These are phyloP conservation scores for Barypeithes pellucidus DNA, from an alignment of 2,888 invertebrate species.

Conservation along the genomic window DNA sequence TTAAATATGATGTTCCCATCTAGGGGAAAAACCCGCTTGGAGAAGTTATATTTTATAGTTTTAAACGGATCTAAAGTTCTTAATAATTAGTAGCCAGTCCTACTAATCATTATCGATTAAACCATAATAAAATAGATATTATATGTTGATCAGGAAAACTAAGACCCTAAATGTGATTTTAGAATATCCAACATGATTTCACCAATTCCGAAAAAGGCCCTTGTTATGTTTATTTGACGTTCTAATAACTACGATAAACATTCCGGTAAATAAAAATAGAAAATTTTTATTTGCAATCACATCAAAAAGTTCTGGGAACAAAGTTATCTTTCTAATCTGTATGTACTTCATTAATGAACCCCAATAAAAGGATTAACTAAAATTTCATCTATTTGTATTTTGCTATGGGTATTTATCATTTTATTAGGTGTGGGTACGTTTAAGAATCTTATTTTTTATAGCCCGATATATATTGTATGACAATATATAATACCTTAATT, in stretches of 20 bases:
- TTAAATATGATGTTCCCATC: too few species aligned
- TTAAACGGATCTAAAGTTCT: too few species aligned
- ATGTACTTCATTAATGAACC: constrained; percentile 32
- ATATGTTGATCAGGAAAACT: too few species aligned
- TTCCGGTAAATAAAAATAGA: constrained; percentile 13
- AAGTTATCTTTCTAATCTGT: constrained; percentile 34
- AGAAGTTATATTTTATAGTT: too few species aligned
- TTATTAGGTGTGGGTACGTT: background rate
- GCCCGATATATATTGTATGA: too few species aligned
- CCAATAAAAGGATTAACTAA: constrained; percentile 37
- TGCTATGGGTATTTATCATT: background rate
- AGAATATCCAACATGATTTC: background rate
- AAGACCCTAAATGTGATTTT: too few species aligned
- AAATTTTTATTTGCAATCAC: constrained; percentile 12
- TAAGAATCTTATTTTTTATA: background rate
- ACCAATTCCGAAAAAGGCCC: background rate
- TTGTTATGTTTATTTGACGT: background rate
- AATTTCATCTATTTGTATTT: background rate
- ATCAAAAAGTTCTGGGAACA: constrained; percentile 21
- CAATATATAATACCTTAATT: too few species aligned
- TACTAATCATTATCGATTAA: too few species aligned
- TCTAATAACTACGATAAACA: background rate
- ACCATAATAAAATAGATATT: too few species aligned
- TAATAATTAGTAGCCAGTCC: too few species aligned
- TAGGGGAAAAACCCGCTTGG: too few species aligned